Evolutionary conservation across 2,797 vertebrate genomes (phyloP), one percentile per base, ranked within the genome.

Genomic region (Telmatherina bonti): DNA sequence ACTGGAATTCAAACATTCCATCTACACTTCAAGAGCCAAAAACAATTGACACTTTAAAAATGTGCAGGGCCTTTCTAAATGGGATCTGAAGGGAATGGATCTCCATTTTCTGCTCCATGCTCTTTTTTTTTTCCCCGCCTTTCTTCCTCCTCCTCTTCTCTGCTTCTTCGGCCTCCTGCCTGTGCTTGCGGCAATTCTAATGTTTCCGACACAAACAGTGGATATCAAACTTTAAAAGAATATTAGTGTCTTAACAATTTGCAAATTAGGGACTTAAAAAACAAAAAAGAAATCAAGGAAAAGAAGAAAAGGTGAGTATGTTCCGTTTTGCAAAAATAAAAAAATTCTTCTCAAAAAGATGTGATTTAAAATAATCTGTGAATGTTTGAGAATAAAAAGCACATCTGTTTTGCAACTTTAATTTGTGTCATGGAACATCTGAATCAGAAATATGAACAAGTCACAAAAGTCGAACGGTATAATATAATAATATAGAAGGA

Each of bases 31-130:
- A 95, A 93, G 92, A 93, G 91, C 89, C 91, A 91, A 88, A 94
- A 94, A 94, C 92, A 94, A 94, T 93, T 93, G 94, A 93, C 93
- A 94, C 93, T 91, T 93, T 89, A 90, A 93, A 93, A 92, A 94
- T 89, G 91, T 90, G 90, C 88, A 89, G 85, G 83, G 87, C 89
- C 88, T 91, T 89, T 91, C 87, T 91, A 92, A 93, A 94, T 93
- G 89, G 89, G 93, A 94, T 93, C 86, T 89, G 91, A 93, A 89
- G 88, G 83, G 86, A 91, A 74, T 65, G 74, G 85, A 87, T 90
- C 89, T 90, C 84, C 85, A 85, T 91, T 89, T 91, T 83, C 85
- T 91, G 82, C 65, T 89, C 66, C 24, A 53, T 66, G 77, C 57
- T 67, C 61, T 54, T 72, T 51, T 38, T 57, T 35, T 4, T 5